phyloP scores from a whole-genome alignment of 2,113 vertebrate genomes.

The Panurus biarmicus region DNA sequence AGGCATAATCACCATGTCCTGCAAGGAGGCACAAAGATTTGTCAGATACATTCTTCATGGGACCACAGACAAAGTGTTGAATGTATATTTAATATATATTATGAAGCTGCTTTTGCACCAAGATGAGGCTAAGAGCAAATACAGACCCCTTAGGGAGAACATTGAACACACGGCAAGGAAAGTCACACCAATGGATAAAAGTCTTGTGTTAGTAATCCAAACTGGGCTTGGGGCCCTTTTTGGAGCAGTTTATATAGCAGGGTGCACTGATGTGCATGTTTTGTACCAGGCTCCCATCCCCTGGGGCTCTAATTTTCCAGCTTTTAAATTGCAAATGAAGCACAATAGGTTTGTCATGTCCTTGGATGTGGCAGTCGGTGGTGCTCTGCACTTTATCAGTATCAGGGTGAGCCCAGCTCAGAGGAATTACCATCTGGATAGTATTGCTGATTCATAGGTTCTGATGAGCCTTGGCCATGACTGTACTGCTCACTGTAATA shows the following conservation, averaged over 20 bases:
- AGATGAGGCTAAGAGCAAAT: not conserved
- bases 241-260: not conserved
- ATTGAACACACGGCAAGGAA: not conserved
- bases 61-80: not conserved
- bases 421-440: conserved; percentile 87
- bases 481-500: conserved; percentile 94
- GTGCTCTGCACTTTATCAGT: not conserved
- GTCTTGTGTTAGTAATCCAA: not conserved
- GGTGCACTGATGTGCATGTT: not conserved
- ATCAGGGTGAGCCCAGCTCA: not conserved
- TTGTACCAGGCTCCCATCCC: not conserved
- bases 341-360: not conserved
- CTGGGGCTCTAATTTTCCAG: not conserved
- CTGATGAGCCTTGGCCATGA: conserved; percentile 85
- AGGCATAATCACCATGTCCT: conserved; percentile 90
- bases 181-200: not conserved
- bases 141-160: not conserved
- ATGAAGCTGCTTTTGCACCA: not conserved
- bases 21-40: not conserved
- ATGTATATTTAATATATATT: not conserved
- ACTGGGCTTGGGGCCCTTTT: not conserved
- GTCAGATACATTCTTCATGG: not conserved
- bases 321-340: not conserved
- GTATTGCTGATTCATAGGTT: conserved; percentile 91
- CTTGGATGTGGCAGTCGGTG: not conserved